phyloP scores from a whole-genome alignment of 2,797 vertebrate species.

The Steatocranus sp. region DNA sequence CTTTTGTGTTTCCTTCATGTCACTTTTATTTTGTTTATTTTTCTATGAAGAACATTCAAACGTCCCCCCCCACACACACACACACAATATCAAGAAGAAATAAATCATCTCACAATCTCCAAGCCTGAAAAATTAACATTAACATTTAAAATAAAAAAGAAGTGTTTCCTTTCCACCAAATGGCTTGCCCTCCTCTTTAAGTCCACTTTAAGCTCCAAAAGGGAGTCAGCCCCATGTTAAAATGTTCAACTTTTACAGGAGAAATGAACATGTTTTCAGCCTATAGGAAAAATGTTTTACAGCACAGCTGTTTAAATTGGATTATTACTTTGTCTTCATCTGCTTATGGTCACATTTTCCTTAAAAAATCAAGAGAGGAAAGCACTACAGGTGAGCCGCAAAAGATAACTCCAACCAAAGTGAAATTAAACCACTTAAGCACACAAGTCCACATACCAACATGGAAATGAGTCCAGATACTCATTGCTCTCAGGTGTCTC shows the following conservation, averaged over 20 bases:
- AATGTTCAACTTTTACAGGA: neutral
- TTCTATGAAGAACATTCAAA: neutral
- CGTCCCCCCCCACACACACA: neutral
- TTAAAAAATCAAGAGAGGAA: neutral
- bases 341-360: neutral
- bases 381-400: neutral
- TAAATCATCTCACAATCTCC: neutral
- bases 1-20: neutral
- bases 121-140: neutral
- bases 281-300: neutral
- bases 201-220: neutral
- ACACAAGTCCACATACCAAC: neutral
- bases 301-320: neutral
- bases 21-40: neutral
- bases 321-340: neutral
- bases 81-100: neutral
- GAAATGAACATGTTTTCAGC: neutral
- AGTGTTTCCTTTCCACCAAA: neutral
- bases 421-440: neutral
- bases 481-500: neutral
- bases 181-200: neutral
- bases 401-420: neutral
- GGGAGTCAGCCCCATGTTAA: neutral
- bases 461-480: constrained; percentile 27
- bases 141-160: neutral